Percentiles rank a stretch among this genome's conserved stretches.
phyloP scores from a whole-genome alignment of 2,888 invertebrate species.

The Brenthis ino region DNA sequence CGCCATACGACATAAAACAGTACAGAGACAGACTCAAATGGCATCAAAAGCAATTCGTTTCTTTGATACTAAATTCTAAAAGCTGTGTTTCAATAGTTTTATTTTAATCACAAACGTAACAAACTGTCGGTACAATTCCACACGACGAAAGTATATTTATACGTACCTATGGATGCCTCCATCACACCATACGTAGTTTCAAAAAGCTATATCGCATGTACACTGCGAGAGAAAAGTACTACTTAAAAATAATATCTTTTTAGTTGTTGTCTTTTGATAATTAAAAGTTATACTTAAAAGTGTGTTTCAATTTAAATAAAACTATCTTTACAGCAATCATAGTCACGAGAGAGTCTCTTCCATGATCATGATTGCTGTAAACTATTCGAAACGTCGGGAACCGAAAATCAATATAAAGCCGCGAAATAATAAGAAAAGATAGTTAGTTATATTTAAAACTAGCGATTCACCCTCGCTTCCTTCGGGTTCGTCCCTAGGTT shows the following conservation, averaged over 20 bases:
- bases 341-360: no score
- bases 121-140: conserved; percentile 16
- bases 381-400: no score
- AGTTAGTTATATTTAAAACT: no score
- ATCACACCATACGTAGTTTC: conserved; percentile 28
- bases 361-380: no score
- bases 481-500: no score
- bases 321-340: no score
- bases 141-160: conserved; percentile 3
- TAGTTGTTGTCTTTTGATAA: not conserved
- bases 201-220: conserved; percentile 33
- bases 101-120: conserved; percentile 20
- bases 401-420: no score
- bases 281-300: not conserved
- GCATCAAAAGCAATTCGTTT: conserved; percentile 9
- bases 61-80: conserved; percentile 17
- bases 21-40: not conserved
- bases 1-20: not conserved
- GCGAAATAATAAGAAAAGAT: no score
- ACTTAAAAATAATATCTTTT: not conserved
- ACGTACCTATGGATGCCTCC: not conserved
- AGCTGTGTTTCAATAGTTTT: conserved; percentile 7
- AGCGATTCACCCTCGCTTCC: no score
- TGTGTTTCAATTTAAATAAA: no score
- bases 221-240: conserved; percentile 8